A percentile compares a stretch with the other conserved stretches of the same genome.
Conservation (phyloP, 2,888 invertebrate species). For the Masnerella sp. region DNA sequence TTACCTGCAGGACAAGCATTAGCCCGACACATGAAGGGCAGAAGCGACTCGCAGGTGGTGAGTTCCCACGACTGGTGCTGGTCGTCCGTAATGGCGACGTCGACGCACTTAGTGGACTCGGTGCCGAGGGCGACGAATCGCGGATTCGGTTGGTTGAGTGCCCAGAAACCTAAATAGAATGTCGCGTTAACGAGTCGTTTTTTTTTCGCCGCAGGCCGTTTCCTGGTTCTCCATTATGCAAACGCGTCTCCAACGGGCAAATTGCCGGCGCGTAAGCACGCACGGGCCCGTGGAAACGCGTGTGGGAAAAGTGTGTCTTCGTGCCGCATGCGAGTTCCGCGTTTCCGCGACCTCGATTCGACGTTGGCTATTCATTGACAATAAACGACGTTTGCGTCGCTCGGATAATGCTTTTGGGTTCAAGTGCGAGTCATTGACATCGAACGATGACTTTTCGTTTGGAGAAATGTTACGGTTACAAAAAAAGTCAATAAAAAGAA, state of each 20-base stretch:
- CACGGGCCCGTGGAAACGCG: constrained; percentile 64
- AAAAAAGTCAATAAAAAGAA: not conserved
- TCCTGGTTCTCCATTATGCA: constrained; percentile 61
- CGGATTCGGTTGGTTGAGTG: constrained; percentile 91
- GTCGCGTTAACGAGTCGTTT: constrained; percentile 16
- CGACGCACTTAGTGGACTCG: constrained; percentile 95
- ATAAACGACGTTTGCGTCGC: constrained; percentile 16
- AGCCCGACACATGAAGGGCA: constrained; percentile 96
- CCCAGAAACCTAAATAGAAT: constrained; percentile 87
- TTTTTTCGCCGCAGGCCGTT: constrained; percentile 5
- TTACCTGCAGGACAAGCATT: constrained; percentile 91
- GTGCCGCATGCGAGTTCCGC: constrained; percentile 74
- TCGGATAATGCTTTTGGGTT: constrained; percentile 2
- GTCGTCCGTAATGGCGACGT: constrained; percentile 83
- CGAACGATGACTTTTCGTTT: not conserved
- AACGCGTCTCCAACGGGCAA: constrained; percentile 65
- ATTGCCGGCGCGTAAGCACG: constrained; percentile 62
- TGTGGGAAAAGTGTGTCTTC: constrained; percentile 76
- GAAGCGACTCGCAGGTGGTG: constrained; percentile 94
- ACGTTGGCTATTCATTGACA: constrained; percentile 50
- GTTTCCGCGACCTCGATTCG: constrained; percentile 75
- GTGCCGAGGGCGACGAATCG: constrained; percentile 90
- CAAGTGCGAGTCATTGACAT: constrained; percentile 15
- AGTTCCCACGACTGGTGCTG: constrained; percentile 94
- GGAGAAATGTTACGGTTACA: not conserved